Evolutionary conservation across 2,113 vertebrate species (phyloP), one percentile per base, ranked within the genome.

Genomic region (Coreoperca whiteheadi): DNA sequence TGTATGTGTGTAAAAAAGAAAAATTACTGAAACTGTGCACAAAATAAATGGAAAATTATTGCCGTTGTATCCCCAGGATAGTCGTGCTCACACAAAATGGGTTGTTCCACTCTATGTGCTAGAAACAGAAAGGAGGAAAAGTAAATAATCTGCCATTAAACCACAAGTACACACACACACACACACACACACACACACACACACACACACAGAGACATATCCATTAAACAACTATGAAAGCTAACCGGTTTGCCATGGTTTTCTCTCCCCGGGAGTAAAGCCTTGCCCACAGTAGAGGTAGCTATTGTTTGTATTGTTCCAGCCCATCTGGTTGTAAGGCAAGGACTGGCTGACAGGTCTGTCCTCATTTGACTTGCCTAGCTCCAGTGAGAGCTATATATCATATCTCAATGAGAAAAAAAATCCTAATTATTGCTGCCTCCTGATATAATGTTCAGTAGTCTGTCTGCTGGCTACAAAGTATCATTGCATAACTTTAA

Each of bases 221-320:
- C 70, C 72, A 67, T 89, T 84, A 83, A 86, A 56, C 43, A 56
- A 82, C 83, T 76, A 74, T 82, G 32, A 78, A 85, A 79, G 77
- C 81, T 89, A 88, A 91, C 77, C 73, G 79, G 88, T 86, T 87
- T 88, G 65, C 87, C 65, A 89, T 76, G 63, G 77, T 56, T 79
- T 83, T 84, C 53, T 84, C 81, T 87, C 79, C 21, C 43, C 51
- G 79, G 69, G 51, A 82, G 73, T 46, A 66, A 65, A 81, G 74
- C 34, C 68, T 68, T 53, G 37, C 51, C 39, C 61, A 70, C 74
- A 75, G 46, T 54, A 68, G 67, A 79, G 41, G 67, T 75, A 76
- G 41, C 75, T 78, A 50, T 80, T 74, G 77, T 85, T 39, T 79
- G 66, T 41, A 66, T 60, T 77, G 48, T 79, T 83, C 30, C 77